Evolutionary conservation across 2,888 invertebrate genomes (phyloP).

Genomic region (Scaptomyza cyrtandrae): DNA sequence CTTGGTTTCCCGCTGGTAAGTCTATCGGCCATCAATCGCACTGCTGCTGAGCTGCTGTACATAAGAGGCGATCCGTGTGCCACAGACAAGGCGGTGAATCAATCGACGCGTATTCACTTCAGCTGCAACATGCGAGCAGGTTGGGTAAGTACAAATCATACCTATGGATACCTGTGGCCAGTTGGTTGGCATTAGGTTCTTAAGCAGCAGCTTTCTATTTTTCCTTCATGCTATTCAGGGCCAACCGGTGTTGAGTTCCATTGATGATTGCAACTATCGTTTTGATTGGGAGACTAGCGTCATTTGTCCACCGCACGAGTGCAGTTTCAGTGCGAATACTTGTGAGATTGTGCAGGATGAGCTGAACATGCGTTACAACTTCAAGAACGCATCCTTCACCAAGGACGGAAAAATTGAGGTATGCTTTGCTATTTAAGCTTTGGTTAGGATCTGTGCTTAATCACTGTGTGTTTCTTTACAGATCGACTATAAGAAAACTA

Average conservation of each 20-base stretch:
- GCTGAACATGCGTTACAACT: constrained; percentile 73
- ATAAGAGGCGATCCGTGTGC: constrained; percentile 80
- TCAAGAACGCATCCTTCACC: constrained; percentile 79
- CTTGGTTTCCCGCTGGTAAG: constrained; percentile 82
- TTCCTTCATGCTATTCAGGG: constrained; percentile 57
- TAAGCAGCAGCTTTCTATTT: too few species aligned
- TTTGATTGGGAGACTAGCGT: constrained; percentile 84
- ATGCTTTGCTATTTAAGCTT: constrained; percentile 25
- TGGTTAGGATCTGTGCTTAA: not conserved
- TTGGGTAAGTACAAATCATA: constrained; percentile 73
- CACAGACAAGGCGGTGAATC: constrained; percentile 65
- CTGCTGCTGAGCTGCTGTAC: constrained; percentile 80
- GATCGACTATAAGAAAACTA: constrained; percentile 64
- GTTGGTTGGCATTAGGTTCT: constrained; percentile 3
- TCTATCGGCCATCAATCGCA: constrained; percentile 74
- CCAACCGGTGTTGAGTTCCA: constrained; percentile 81
- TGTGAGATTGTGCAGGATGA: constrained; percentile 83
- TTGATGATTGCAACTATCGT: constrained; percentile 82
- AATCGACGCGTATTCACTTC: constrained; percentile 82
- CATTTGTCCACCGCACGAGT: constrained; percentile 83
- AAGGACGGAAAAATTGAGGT: constrained; percentile 82
- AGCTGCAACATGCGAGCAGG: constrained; percentile 82
- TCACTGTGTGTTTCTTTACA: constrained; percentile 26
- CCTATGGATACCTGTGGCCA: too few species aligned
- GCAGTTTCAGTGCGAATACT: constrained; percentile 75